phyloP scores from a whole-genome alignment of 1,140 invertebrate genomes.

The Lordiphosa mommai region DNA sequence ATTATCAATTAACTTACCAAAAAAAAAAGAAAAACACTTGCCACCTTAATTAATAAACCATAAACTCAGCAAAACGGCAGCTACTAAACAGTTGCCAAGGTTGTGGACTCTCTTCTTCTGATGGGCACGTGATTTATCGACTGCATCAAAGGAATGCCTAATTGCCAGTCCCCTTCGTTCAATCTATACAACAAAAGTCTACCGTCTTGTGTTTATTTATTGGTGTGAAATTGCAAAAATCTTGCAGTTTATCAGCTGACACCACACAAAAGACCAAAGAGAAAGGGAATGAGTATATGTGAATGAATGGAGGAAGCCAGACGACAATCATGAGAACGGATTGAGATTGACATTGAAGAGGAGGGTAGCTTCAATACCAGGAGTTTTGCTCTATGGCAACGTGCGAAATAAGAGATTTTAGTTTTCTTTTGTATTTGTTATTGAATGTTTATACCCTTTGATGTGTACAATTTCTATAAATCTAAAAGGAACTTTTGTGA shows the following conservation, averaged over 20 bases:
- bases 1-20: neutral
- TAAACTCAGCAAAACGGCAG: neutral
- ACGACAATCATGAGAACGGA: slow-evolving; percentile 7
- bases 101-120: too few relatives aligned
- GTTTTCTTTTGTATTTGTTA: too few relatives aligned
- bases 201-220: slow-evolving; percentile 5
- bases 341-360: slow-evolving; percentile 7
- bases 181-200: neutral
- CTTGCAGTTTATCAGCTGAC: slow-evolving; percentile 28
- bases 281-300: slow-evolving; percentile 1
- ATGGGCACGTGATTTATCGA: slow-evolving; percentile 6
- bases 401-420: too few relatives aligned
- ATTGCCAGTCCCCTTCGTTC: neutral
- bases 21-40: neutral
- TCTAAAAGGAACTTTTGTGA: too few relatives aligned
- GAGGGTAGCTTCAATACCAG: too few relatives aligned
- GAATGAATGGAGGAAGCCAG: slow-evolving; percentile 4
- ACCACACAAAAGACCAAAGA: slow-evolving; percentile 15
- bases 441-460: too few relatives aligned
- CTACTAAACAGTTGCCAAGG: neutral
- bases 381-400: too few relatives aligned
- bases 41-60: neutral
- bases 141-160: slow-evolving; percentile 5
- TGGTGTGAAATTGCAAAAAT: slow-evolving; percentile 34
- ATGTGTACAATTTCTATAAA: too few relatives aligned